Percentiles rank a stretch among this genome's conserved stretches.
These are phyloP conservation scores for Dascyllus trimaculatus DNA, from an alignment of 2,113 vertebrate species.

Conservation along the genomic window DNA sequence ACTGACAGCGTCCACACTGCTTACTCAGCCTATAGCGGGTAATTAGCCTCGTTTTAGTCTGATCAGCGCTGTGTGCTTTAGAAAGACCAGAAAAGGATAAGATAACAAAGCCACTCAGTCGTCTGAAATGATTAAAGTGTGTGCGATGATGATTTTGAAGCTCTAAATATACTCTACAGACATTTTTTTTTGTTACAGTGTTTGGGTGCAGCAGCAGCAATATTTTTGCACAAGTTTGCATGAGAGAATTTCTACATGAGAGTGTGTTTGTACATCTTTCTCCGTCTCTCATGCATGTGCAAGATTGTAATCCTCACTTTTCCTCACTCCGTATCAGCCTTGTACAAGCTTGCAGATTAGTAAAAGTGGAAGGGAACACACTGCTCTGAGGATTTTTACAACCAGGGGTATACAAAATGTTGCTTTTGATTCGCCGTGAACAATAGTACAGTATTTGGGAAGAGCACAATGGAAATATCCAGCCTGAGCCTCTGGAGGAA, in stretches of 20 bases:
- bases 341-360: slow-evolving; percentile 60
- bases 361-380: slow-evolving; percentile 38
- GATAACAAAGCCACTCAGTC: slow-evolving; percentile 46
- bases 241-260: neutral
- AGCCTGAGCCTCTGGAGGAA: slow-evolving; percentile 36
- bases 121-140: slow-evolving; percentile 48
- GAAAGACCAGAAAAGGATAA: slow-evolving; percentile 29
- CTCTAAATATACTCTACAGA: slow-evolving; percentile 49
- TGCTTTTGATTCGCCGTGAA: slow-evolving; percentile 54
- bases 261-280: neutral
- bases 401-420: slow-evolving; percentile 35
- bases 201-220: slow-evolving; percentile 12
- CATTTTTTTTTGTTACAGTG: slow-evolving; percentile 13
- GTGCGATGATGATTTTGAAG: slow-evolving; percentile 46
- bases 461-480: slow-evolving; percentile 40
- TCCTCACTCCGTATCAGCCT: slow-evolving; percentile 35
- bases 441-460: slow-evolving; percentile 47
- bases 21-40: slow-evolving; percentile 75
- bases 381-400: slow-evolving; percentile 55
- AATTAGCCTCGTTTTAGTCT: slow-evolving; percentile 70
- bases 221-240: slow-evolving; percentile 1
- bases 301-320: slow-evolving; percentile 55
- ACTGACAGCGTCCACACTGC: slow-evolving; percentile 62
- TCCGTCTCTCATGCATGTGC: neutral
- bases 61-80: slow-evolving; percentile 59